These are phyloP conservation scores for Dorcus parallelipipedus DNA, from an alignment of 2,888 invertebrate species.

Conservation along the genomic window DNA sequence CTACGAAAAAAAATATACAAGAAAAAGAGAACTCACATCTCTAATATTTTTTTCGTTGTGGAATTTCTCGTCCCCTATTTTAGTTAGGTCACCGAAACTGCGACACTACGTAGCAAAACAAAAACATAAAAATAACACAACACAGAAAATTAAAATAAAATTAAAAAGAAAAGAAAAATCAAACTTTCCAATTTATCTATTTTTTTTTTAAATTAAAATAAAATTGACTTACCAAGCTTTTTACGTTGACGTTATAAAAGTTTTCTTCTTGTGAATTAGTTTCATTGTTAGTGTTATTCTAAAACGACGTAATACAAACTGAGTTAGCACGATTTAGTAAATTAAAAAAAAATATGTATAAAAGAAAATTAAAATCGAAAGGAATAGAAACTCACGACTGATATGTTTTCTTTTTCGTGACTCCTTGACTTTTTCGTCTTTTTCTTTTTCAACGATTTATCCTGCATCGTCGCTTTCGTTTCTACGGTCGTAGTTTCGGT, in stretches of 20 bases:
- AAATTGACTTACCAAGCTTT: conserved; percentile 57
- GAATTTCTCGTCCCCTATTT: conserved; percentile 47
- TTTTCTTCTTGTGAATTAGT: conserved; percentile 31
- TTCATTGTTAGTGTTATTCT: conserved; percentile 34
- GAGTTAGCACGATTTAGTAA: conserved; percentile 12
- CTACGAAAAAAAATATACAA: conserved; percentile 13
- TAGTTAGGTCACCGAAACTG: conserved; percentile 61
- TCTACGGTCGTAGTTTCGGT: conserved; percentile 35
- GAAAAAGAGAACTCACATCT: conserved; percentile 14
- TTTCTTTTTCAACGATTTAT: conserved; percentile 51
- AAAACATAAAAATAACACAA: conserved; percentile 18
- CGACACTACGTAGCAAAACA: conserved; percentile 50
- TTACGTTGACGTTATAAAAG: conserved; percentile 62
- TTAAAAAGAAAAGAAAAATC: conserved; percentile 18
- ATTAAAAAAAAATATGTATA: conserved; percentile 4
- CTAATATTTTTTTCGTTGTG: conserved; percentile 12
- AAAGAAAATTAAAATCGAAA: not conserved
- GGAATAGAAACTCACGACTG: conserved; percentile 56
- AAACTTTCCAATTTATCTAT: too few species aligned
- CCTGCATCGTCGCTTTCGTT: conserved; percentile 23
- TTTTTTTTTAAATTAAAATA: too few species aligned
- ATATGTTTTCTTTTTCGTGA: conserved; percentile 64
- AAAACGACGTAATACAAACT: conserved; percentile 23
- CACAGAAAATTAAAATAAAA: conserved; percentile 16
- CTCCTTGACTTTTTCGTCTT: conserved; percentile 63